Percentiles rank a stretch among this genome's conserved stretches.
phyloP scores from a whole-genome alignment of 2,113 vertebrate genomes.

The Ellobius talpinus region DNA sequence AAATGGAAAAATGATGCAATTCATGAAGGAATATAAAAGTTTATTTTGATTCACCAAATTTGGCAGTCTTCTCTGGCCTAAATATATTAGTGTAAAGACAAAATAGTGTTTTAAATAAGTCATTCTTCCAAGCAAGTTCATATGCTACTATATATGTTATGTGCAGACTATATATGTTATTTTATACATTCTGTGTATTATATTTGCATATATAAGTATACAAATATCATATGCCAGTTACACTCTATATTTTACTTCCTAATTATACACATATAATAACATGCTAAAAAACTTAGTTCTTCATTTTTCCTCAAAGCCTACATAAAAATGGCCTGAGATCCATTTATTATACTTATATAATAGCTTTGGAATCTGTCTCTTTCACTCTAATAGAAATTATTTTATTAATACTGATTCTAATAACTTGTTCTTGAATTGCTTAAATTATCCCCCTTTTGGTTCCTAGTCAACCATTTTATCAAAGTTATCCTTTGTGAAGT shows the following conservation, averaged over 20 bases:
- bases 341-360: not conserved
- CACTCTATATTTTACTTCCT: not conserved
- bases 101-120: not conserved
- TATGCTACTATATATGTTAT: not conserved
- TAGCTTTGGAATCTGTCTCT: not conserved
- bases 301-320: not conserved
- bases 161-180: not conserved
- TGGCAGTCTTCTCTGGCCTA: not conserved
- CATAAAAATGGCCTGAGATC: not conserved
- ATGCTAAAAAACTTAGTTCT: not conserved
- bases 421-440: not conserved
- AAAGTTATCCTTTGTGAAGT: not conserved
- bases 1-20: not conserved
- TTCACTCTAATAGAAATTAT: not conserved
- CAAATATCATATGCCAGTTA: not conserved
- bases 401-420: not conserved
- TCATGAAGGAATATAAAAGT: not conserved
- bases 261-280: not conserved
- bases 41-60: constrained; percentile 27
- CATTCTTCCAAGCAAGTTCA: not conserved
- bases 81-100: not conserved
- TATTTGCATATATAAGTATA: not conserved
- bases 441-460: not conserved
- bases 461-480: not conserved
- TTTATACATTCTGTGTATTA: not conserved